Base-by-base conservation (phyloP, 2,888 invertebrate species). In the Diachrysia chrysitis region DNA sequence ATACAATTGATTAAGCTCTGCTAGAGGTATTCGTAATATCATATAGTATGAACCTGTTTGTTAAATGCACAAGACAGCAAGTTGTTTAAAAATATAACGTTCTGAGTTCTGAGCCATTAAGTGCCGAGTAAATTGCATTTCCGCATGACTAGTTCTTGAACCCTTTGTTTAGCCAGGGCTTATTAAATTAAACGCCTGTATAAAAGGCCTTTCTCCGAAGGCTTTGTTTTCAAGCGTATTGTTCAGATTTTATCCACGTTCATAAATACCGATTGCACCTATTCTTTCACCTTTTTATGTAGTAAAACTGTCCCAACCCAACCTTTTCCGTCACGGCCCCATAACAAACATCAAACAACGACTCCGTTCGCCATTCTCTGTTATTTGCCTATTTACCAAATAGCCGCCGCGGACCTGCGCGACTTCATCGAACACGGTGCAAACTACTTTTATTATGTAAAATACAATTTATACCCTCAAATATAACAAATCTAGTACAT, bases 291-390 rank as follows among this genome's bases (percentile, higher is more conserved):
- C 56, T 76, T 82, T 81, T 80, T 79, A 78, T 74, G 67, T 57
- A 69, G 70, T 71, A 70, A 76, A 79, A 65, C 57, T 62, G 63
- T 67, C 71, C 72, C 71, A 68, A 79, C 79, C 71, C 76, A 74
- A 79, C 81, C 77, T 54, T 77, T 73, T 73, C 60, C 66, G 66
- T 71, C 75, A 70, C 76, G 71, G 68, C 78, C 77, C 82, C 75
- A 82, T 81, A 80, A 79, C 80, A 84, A 84, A 87, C 81, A 83
- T 81, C 78, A 84, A 84, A 84, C 78, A 78, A 71, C 73, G 70
- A 70, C 69, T 69, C 73, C 55, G 61, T 68, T 74, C 69, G 66
- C 62, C 64, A 76, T 76, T 79, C 71, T 79, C 77, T 81, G 76
- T 81, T 83, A 85, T 84, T 82, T 76, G 82, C 66, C 78, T 81